Base-by-base conservation (phyloP, 2,888 invertebrate species). In the Acheta domesticus region DNA sequence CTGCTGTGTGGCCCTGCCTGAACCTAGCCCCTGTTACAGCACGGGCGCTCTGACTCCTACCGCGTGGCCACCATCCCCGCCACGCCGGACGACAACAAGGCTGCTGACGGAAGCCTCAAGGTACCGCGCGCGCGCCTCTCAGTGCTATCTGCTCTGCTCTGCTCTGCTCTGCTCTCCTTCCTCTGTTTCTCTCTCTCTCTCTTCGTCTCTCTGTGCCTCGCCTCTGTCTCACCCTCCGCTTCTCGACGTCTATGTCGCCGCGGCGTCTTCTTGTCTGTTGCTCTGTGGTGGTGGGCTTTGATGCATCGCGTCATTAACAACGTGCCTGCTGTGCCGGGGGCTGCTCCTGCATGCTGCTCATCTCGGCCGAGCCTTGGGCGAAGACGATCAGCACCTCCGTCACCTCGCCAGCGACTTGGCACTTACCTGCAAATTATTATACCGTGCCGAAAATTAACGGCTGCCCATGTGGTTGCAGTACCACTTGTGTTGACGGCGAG, bases 11-110 rank as follows among this genome's bases (percentile, higher is more conserved):
- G 78, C 73, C 77, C 49, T 80, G 78, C 76, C 79, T 81, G 77
- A 76, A 77, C 78, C 76, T 77, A 77, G 48, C 62, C 49, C 78
- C 75, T 84, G 82, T 91, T 91, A 86, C 93, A 96, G 95, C 95
- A 95, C 93, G 96, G 95, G 90, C 94, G 96, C 88, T 92, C 96
- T 88, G 98, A 98, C 91, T 97, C 97, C 88, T 98, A 98, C 91
- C 93, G 98, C 88, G 96, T 96, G 91, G 98, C 98, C 85, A 97
- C 97, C 87, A 94, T 96, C 88, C 94, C 96, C 85, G 91, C 93
- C 89, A 90, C 94, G 89, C 93, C 94, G 91, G 96, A 96, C 89
- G 97, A 97, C 92, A 96, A 96, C 93, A 94, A 94, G 91, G 96
- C 96, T 84, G 96, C 96, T 85, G 96, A 96, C 90, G 96, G 96